These are phyloP conservation scores for Protobothrops mucrosquamatus DNA, from an alignment of 2,113 vertebrate genomes.

Conservation along the genomic window DNA sequence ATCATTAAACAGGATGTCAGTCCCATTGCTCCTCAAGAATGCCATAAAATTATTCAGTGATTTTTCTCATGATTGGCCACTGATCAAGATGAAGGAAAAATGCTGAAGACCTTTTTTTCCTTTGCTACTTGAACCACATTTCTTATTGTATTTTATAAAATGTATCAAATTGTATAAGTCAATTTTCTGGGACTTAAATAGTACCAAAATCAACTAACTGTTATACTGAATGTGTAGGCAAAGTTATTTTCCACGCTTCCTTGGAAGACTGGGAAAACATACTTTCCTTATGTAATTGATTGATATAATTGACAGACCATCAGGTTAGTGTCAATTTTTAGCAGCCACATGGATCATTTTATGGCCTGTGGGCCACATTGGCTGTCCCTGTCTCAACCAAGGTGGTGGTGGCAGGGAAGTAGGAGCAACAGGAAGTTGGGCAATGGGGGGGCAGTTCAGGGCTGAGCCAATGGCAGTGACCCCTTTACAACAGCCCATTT, in stretches of 20 bases:
- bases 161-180: background rate
- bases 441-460: background rate
- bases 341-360: background rate
- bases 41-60: background rate
- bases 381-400: background rate
- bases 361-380: background rate
- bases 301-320: background rate
- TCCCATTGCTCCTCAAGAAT: background rate
- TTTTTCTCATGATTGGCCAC: background rate
- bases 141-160: background rate
- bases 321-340: background rate
- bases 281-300: background rate
- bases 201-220: background rate
- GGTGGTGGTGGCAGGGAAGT: background rate
- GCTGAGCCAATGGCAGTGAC: background rate
- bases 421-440: background rate
- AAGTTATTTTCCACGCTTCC: background rate
- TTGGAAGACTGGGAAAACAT: background rate
- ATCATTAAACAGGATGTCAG: background rate
- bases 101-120: background rate
- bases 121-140: background rate
- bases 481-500: background rate
- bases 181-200: background rate
- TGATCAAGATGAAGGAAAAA: background rate
- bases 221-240: background rate